Base-by-base conservation (phyloP, 2,797 vertebrate species). In the Ctenopoma multispine region DNA sequence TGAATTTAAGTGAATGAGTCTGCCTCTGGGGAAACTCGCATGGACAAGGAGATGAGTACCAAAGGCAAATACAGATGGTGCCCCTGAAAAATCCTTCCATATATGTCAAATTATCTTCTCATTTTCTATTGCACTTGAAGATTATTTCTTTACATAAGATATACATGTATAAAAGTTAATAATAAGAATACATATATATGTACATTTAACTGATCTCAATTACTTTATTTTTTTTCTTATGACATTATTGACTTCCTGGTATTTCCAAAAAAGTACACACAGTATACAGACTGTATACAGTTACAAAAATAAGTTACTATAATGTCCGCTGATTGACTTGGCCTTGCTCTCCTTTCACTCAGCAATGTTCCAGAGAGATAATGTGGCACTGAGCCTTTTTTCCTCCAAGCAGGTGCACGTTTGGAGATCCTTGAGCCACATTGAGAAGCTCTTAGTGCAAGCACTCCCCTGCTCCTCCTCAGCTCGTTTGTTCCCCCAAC, bases 91-190 rank as follows among this genome's bases (percentile, higher is more conserved):
- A 88, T 87, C 84, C 87, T 93, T 92, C 78, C 81, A 88, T 85
- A 83, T 81, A 91, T 88, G 85, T 88, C 84, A 87, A 90, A 91
- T 91, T 84, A 88, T 92, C 85, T 91, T 92, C 87, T 92, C 71
- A 85, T 94, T 93, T 91, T 93, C 92, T 94, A 95, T 95, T 95
- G 94, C 94, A 95, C 94, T 94, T 95, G 90, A 90, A 93, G 88
- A 90, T 94, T 91, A 91, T 90, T 92, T 91, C 82, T 93, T 93
- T 92, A 94, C 92, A 94, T 84, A 88, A 93, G 90, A 93, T 92
- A 93, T 87, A 92, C 90, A 89, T 87, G 83, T 92, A 93, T 93
- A 91, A 92, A 92, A 85, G 87, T 92, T 88, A 89, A 89, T 85
- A 82, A 89, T 88, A 89, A 79, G 84, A 71, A 89, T 81, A 87